Base-by-base conservation (phyloP, 2,113 vertebrate species). In the Andinoacara biseriatus region DNA sequence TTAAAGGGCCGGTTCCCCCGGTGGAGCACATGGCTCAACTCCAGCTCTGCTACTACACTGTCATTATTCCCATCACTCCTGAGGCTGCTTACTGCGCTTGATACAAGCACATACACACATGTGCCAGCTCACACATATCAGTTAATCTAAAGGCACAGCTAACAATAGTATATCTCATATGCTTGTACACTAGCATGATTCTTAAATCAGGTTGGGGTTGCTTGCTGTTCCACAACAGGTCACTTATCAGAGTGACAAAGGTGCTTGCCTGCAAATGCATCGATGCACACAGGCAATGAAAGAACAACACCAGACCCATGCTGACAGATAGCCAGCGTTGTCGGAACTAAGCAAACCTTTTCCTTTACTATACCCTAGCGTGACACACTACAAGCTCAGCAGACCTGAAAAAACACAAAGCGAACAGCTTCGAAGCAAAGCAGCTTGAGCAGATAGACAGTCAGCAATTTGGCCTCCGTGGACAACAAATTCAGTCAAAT, bases 1-100 rank as follows among this genome's bases (percentile, higher is more conserved):
- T 96, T 96, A 96, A 96, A 96, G 95, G 90, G 92, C 93, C 95
- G 75, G 93, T 79, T 87, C 83, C 83, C 84, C 78, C 2, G 43
- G 57, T 81, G 40, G 61, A 93, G 90, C 91, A 90, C 92, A 94
- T 91, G 93, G 89, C 86, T 80, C 18, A 3, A 69, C 81, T 91
- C 80, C 80, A 86, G 84, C 78, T 85, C 57, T 77, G 82, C 78
- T 86, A 77, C 82, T 10, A 58, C 18, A 14, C 90, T 84, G 81
- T 87, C 86, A 89, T 74, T 58, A 31, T 75, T 86, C 65, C 58
- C 81, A 79, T 82, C 65, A 61, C 78, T 88, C 89, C 63, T 18
- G 62, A 74, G 74, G 83, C 88, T 78, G 74, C 61, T 82, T 76
- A 87, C 86, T 89, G 84, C 89, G 92, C 77, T 52, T 10, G 18